These are phyloP conservation scores for Thaumetopoea pityocampa DNA, from an alignment of 1,140 invertebrate genomes.

Conservation along the genomic window DNA sequence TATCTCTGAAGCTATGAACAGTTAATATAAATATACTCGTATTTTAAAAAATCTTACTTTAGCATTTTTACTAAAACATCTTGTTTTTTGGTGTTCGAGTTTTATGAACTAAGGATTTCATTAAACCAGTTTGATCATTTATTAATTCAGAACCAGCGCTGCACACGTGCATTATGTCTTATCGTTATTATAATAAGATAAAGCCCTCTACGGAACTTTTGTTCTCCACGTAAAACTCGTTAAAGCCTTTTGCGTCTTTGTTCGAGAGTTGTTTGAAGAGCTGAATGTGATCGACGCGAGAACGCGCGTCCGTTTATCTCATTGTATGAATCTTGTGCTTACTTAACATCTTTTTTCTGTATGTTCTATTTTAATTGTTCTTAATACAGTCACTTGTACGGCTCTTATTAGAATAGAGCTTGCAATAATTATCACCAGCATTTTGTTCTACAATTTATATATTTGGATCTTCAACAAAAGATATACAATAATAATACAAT, in stretches of 20 bases:
- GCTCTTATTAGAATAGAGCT: constrained; percentile 2
- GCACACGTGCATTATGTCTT: no score
- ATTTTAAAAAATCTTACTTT: no score
- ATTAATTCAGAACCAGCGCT: constrained; percentile 16
- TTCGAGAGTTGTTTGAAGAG: constrained; percentile 20
- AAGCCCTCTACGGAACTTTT: constrained; percentile 12
- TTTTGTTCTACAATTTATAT: no score
- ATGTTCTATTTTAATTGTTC: constrained; percentile 6
- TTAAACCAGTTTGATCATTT: constrained; percentile 26
- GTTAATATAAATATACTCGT: no score
- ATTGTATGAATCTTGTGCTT: constrained; percentile 33
- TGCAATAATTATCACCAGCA: neutral
- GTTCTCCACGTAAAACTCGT: constrained; percentile 6
- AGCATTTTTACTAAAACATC: constrained; percentile 8
- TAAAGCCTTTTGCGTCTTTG: constrained; percentile 24
- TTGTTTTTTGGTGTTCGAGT: neutral
- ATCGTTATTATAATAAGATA: no score
- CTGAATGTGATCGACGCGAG: constrained; percentile 26
- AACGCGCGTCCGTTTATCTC: constrained; percentile 49
- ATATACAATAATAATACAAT: no score
- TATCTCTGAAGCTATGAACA: no score
- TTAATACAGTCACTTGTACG: constrained; percentile 4
- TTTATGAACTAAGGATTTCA: constrained; percentile 22
- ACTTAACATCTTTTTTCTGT: constrained; percentile 24
- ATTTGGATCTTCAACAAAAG: no score